A percentile compares a stretch with the other conserved stretches of the same genome.
Conservation (phyloP, 2,113 vertebrate species). For the Danionella cerebrum region DNA sequence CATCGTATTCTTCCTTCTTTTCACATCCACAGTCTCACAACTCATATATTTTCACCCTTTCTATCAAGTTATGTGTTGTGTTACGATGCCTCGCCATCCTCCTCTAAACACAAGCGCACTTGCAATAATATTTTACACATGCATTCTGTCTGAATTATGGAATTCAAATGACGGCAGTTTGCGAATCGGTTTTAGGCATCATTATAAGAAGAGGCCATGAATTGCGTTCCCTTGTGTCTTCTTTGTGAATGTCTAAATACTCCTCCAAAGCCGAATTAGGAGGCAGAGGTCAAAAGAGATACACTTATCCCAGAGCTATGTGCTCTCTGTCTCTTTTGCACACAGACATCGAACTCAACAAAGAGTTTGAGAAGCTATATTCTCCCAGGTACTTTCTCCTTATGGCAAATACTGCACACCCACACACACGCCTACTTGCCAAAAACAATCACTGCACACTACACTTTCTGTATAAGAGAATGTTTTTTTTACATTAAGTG, state of each 20-base stretch:
- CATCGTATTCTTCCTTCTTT: conserved; percentile 12
- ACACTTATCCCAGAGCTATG: conserved; percentile 29
- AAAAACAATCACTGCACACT: conserved; percentile 12
- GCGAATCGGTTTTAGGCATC: not conserved
- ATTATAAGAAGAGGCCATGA: not conserved
- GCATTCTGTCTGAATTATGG: not conserved
- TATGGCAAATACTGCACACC: conserved; percentile 32
- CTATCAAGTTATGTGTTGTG: conserved; percentile 27
- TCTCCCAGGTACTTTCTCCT: conserved; percentile 37
- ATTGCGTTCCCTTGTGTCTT: conserved; percentile 1
- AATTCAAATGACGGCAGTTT: not conserved
- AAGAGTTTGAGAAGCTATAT: conserved; percentile 29
- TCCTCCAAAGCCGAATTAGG: conserved; percentile 22
- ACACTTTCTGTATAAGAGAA: too few species aligned
- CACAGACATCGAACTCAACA: conserved; percentile 18
- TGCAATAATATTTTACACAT: not conserved
- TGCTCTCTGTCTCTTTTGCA: not conserved
- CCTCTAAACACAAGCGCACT: conserved; percentile 2
- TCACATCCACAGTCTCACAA: conserved; percentile 13
- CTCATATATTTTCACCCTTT: conserved; percentile 30
- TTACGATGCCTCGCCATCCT: conserved; percentile 18
- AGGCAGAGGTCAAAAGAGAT: conserved; percentile 34
- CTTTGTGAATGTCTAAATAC: not conserved
- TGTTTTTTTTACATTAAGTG: too few species aligned
- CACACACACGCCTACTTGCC: conserved; percentile 29